Conservation (phyloP, 1,140 invertebrate genomes). For the Periplaneta americana region DNA sequence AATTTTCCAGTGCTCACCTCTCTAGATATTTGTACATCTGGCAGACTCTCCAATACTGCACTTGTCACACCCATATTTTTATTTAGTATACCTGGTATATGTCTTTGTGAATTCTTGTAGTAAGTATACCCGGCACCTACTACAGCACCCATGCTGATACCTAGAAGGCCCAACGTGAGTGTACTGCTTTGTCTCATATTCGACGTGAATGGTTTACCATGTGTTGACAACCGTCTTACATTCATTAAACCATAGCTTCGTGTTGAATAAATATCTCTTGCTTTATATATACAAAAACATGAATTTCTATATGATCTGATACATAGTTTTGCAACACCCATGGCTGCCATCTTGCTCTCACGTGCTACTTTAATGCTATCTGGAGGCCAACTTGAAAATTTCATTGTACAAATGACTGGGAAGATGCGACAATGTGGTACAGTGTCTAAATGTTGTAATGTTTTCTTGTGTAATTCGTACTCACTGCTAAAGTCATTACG, state of each 20-base stretch:
- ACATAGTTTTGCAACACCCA: neutral
- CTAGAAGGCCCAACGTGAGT: neutral
- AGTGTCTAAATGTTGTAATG: neutral
- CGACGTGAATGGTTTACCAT: neutral
- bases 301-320: neutral
- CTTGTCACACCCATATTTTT: neutral
- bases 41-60: neutral
- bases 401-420: neutral
- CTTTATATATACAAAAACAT: neutral
- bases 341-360: neutral
- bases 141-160: constrained; percentile 4
- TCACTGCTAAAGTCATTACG: neutral
- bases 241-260: neutral
- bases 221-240: neutral
- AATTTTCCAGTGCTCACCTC: neutral
- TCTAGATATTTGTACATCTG: constrained; percentile 3
- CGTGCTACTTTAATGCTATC: no score
- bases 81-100: neutral
- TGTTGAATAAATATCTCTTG: neutral
- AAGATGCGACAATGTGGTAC: neutral
- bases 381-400: no score
- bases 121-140: constrained; percentile 8
- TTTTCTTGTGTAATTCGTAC: neutral
- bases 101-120: neutral
- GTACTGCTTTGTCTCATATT: neutral